These are phyloP conservation scores for Ceyx cyanopectus DNA, from an alignment of 2,113 vertebrate genomes.

Conservation along the genomic window DNA sequence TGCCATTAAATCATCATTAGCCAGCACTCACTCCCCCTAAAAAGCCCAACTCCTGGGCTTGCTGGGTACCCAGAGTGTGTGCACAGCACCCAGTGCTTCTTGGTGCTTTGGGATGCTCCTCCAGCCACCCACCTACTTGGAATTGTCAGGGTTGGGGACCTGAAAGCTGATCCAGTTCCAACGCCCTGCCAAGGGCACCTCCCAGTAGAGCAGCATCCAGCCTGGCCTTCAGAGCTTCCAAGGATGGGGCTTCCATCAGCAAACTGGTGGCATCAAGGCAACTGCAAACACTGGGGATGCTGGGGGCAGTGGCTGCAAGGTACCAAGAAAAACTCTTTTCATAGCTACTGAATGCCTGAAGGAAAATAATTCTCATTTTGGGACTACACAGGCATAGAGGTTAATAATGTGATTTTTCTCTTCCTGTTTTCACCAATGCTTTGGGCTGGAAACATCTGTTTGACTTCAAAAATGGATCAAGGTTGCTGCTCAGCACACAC, in stretches of 20 bases:
- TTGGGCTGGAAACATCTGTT: background rate
- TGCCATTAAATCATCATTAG: constrained; percentile 80
- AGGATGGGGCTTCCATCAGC: background rate
- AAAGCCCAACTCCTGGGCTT: constrained; percentile 70
- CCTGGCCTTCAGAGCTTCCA: too few relatives aligned
- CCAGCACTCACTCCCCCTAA: constrained; percentile 76
- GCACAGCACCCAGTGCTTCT: constrained; percentile 21
- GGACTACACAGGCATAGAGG: too few relatives aligned
- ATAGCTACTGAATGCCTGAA: background rate
- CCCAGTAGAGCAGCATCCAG: too few relatives aligned
- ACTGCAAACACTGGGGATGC: background rate
- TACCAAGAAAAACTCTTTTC: too few relatives aligned
- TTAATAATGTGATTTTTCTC: background rate
- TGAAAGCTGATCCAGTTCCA: too few relatives aligned
- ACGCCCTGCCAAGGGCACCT: too few relatives aligned
- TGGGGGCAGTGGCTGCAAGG: accelerated
- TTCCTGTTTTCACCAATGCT: background rate
- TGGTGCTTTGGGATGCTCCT: constrained; percentile 8
- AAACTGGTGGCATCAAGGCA: background rate
- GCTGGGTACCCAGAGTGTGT: constrained; percentile 37
- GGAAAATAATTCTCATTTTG: background rate
- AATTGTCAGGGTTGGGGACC: too few relatives aligned
- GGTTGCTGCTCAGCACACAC: accelerated
- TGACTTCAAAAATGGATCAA: background rate
- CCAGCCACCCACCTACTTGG: accelerated